Evolutionary conservation across 2,113 vertebrate genomes (phyloP).

Genomic region (Atrichornis clamosus): DNA sequence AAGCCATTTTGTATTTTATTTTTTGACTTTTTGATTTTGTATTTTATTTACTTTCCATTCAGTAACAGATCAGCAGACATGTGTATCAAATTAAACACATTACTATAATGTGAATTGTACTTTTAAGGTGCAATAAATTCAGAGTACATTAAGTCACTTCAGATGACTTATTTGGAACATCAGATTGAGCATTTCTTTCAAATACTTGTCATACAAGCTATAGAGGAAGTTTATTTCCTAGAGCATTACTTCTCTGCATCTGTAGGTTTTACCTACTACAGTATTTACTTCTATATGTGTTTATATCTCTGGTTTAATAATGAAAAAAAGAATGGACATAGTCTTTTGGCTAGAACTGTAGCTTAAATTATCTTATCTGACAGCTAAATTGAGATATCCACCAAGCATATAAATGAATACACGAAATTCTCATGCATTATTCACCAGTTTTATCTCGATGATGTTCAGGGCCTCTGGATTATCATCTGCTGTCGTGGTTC

Average conservation of each 20-base stretch:
- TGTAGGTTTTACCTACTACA: not conserved
- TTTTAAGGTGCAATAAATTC: not conserved
- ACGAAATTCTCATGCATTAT: not conserved
- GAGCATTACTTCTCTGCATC: not conserved
- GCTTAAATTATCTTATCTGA: constrained; percentile 16
- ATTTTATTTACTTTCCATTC: not conserved
- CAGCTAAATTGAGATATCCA: constrained; percentile 18
- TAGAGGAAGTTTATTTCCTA: not conserved
- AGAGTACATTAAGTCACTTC: not conserved
- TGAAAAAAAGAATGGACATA: not conserved
- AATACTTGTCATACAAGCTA: not conserved
- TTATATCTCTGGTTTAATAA: not conserved
- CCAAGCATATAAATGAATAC: constrained; percentile 2
- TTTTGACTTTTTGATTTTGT: not conserved
- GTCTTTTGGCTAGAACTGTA: not conserved
- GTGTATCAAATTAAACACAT: not conserved
- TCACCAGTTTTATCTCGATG: not conserved
- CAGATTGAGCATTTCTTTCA: not conserved
- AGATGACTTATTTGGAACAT: not conserved
- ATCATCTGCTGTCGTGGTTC: not conserved
- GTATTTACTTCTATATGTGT: not conserved
- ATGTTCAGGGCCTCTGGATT: not conserved
- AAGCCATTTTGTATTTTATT: not conserved
- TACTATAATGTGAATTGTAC: not conserved
- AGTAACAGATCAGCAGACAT: not conserved